Base-by-base conservation (phyloP, 1,140 invertebrate genomes). In the Drosophila micromelanica region DNA sequence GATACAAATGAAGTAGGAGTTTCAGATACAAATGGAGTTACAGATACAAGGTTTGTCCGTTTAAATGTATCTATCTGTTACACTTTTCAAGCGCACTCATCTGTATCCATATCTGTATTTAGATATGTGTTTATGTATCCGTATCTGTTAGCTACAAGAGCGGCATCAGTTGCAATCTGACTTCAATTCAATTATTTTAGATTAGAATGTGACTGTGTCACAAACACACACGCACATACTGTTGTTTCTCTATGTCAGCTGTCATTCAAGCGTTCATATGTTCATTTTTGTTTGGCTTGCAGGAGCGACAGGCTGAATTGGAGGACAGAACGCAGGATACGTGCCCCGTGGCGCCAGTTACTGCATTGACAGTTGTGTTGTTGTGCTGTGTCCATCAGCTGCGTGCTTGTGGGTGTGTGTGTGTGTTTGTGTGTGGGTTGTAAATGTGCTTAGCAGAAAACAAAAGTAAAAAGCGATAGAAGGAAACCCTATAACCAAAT, bases 111-210 rank as follows among this genome's bases (percentile, higher is more conserved):
- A 49, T 32, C 15, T 51, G 40, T 51, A 49, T 32, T 38, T 51
- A 40, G 45, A 37, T 45, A 20, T 73, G 49, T 62, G 30, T 54
- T 55, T 40, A 4, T 45, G 54, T 59, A n/a, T 49, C 27, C 46
- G 59, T 71, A 62, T 65, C 74, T 84, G 63, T 42, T 55, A 7
- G 69, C 67, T 73, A 73, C 65, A 72, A 13, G 23, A 65, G 62
- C 60, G 37, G 84, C 84, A 89, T 89, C 84, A 89, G 84, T 89
- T 89, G 84, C 84, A 89, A 89, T 89, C 84, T 89, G 80, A 89
- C 84, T 89, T 89, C 85, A 89, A 89, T 89, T 89, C 84, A 89
- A 89, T 89, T 89, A 89, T 90, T 89, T 89, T 89, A 89, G 84
- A 89, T 89, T 89, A 89, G 85, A 89, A 89, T 89, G 84, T 90